These are phyloP conservation scores for Pangasianodon hypophthalmus DNA, from an alignment of 2,113 vertebrate species.

Conservation along the genomic window DNA sequence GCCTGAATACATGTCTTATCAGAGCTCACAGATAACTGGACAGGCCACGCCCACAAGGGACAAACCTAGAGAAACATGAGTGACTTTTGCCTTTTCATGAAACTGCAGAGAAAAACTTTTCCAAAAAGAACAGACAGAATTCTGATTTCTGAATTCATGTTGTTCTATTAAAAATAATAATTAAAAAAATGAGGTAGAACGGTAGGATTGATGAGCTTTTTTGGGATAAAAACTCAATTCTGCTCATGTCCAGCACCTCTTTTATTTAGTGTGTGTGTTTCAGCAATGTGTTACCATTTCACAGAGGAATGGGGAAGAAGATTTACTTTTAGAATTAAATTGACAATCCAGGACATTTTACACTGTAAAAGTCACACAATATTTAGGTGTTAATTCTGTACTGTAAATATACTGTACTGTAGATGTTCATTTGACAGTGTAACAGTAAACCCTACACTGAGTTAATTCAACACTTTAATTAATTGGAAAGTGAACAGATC, in stretches of 20 bases:
- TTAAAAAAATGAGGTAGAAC: background rate
- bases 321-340: background rate
- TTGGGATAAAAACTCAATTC: background rate
- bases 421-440: background rate
- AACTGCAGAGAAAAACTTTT: background rate
- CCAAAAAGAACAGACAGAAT: background rate
- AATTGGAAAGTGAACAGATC: background rate
- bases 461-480: background rate
- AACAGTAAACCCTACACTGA: background rate
- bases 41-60: background rate
- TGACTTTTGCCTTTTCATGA: too few relatives aligned
- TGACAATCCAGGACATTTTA: too few relatives aligned
- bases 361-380: too few relatives aligned
- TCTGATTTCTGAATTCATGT: background rate
- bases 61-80: too few relatives aligned
- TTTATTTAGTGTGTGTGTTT: background rate
- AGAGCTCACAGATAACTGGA: background rate
- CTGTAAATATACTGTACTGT: background rate
- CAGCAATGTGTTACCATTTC: background rate
- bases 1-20: too few relatives aligned
- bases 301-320: background rate
- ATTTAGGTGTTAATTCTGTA: background rate
- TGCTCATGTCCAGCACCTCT: background rate
- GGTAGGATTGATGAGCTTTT: background rate
- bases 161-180: background rate